Conservation (phyloP, 1,140 invertebrate species). For the Rhagoletis zephyria region DNA sequence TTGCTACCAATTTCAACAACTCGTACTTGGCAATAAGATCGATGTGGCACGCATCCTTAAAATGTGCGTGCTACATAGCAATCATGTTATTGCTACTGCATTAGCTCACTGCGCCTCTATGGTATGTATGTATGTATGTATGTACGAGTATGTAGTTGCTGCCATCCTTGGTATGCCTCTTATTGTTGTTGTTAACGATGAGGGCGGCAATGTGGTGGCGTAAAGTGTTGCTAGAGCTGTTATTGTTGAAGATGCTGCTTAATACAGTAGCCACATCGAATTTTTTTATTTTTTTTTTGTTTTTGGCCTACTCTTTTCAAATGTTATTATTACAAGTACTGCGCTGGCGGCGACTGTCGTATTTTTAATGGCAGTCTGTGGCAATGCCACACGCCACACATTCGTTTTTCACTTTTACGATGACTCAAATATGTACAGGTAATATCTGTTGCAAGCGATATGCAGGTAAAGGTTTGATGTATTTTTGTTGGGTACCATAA, state of each 20-base stretch:
- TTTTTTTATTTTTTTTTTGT: neutral
- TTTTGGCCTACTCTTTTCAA: no score
- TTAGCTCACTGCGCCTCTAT: conserved; percentile 48
- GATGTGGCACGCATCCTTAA: conserved; percentile 48
- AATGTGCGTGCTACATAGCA: conserved; percentile 58
- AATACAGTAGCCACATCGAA: neutral
- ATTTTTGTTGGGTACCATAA: no score
- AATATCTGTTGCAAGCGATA: no score
- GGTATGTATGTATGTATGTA: neutral
- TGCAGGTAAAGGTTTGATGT: no score
- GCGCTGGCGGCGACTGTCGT: neutral
- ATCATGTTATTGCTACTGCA: conserved; percentile 55
- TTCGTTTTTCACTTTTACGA: no score
- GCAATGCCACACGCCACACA: neutral
- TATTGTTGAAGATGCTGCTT: neutral
- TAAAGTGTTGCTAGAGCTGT: neutral
- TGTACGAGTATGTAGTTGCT: neutral
- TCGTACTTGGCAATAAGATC: conserved; percentile 13
- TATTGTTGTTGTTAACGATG: conserved; percentile 26
- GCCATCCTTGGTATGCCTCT: neutral
- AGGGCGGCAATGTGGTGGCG: conserved; percentile 13
- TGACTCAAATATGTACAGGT: no score
- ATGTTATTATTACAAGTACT: neutral
- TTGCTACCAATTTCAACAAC: neutral
- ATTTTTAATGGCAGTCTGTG: neutral